Evolutionary conservation across 2,113 vertebrate genomes (phyloP).

Genomic region (Xerus inauris): DNA sequence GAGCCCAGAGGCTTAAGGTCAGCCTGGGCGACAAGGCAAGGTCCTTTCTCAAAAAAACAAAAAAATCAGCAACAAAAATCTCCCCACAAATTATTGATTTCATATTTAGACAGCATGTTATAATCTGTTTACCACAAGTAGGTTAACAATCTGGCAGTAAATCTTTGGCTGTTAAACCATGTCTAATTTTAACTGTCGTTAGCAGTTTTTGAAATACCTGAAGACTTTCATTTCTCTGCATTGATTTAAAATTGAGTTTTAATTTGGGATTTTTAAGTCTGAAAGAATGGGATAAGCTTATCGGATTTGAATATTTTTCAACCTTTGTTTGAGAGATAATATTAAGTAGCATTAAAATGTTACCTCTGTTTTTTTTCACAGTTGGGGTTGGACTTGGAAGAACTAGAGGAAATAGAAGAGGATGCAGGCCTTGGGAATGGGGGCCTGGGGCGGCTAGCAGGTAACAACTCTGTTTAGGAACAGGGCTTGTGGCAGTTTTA

Average conservation of each 20-base stretch:
- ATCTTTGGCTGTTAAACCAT: background rate
- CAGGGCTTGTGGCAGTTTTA: constrained; percentile 91
- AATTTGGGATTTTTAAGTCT: background rate
- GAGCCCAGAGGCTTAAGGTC: too few relatives aligned
- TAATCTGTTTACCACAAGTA: background rate
- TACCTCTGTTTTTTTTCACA: constrained; percentile 75
- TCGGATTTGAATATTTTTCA: background rate
- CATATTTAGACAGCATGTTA: background rate
- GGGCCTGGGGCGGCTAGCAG: constrained; percentile 93
- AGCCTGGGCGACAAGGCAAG: too few relatives aligned
- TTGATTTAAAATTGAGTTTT: background rate
- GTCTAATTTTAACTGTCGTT: background rate
- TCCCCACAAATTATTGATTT: background rate
- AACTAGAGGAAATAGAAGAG: constrained; percentile 94
- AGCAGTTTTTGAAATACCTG: constrained; percentile 23
- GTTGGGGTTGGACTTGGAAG: constrained; percentile 93
- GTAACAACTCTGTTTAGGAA: constrained; percentile 70
- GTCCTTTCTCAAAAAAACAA: background rate
- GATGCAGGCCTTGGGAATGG: constrained; percentile 94
- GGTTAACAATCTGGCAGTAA: background rate
- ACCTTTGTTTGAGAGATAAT: background rate
- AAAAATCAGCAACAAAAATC: background rate
- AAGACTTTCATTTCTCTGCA: background rate
- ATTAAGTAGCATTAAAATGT: background rate
- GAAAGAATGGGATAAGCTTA: background rate